Evolutionary conservation across 64 coral and sea anemone genomes (phyloP).

Genomic region (Orbicella faveolata): DNA sequence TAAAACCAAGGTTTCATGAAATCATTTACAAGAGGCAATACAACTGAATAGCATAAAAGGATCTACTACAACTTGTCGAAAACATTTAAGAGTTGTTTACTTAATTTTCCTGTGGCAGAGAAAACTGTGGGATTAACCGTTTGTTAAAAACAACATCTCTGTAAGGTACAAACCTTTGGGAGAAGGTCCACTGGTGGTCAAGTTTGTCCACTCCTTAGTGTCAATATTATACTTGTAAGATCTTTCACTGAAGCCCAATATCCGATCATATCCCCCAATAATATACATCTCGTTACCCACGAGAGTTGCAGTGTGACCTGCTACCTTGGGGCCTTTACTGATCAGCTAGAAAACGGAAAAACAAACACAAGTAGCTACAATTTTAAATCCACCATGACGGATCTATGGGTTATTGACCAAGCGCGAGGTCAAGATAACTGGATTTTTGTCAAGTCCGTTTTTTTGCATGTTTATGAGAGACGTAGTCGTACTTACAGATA

Average conservation of each 20-base stretch:
- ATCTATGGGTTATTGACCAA: not conserved
- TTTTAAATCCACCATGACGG: too few species aligned
- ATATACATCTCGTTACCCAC: slow-evolving; percentile 55
- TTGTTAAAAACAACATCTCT: not conserved
- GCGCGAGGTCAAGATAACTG: too few species aligned
- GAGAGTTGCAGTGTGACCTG: slow-evolving; percentile 84
- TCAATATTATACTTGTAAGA: slow-evolving; percentile 63
- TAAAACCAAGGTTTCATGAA: too few species aligned
- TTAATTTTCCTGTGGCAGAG: too few species aligned
- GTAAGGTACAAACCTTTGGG: slow-evolving; percentile 48
- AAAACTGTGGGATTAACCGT: not conserved
- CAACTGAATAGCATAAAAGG: too few species aligned
- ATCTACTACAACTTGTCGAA: too few species aligned
- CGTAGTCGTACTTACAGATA: too few species aligned
- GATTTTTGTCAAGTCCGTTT: too few species aligned
- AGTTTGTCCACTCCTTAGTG: slow-evolving; percentile 32
- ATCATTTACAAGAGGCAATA: too few species aligned
- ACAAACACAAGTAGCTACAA: not conserved
- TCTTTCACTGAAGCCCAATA: slow-evolving; percentile 50
- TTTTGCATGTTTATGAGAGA: too few species aligned
- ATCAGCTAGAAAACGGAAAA: not conserved
- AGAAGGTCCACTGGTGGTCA: slow-evolving; percentile 15
- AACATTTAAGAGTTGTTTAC: too few species aligned
- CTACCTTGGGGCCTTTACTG: slow-evolving; percentile 33
- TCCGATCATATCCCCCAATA: slow-evolving; percentile 87